Base-by-base conservation (phyloP, 2,797 vertebrate species). In the Pipistrellus kuhlii region DNA sequence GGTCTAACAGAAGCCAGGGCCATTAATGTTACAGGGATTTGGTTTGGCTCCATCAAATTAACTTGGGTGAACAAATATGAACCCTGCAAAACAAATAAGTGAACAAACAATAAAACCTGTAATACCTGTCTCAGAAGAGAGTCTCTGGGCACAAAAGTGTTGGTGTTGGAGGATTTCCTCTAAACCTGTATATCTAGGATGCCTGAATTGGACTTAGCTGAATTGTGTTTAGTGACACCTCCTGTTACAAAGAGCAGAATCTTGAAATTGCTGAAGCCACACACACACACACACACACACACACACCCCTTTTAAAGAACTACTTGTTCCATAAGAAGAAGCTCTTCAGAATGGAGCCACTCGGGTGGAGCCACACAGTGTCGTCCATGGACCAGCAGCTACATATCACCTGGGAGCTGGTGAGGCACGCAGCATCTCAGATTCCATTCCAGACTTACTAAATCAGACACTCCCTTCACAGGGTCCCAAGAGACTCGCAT, bases 301-400 rank as follows among this genome's bases (percentile, higher is more conserved):
- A n/a, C n/a, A n/a, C n/a, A n/a, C n/a, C 10, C 7, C 21, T 6
- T 78, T 44, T 5, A 46, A 75, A 85, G 86, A 69, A 59, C 46
- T 32, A 3, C 21, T 55, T 48, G 18, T 38, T 81, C 15, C 3
- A 0, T 21, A 32, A 32, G 55, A 46, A 44, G 14, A 27, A 85
- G 15, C 4, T 30, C 21, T 77, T 72, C 4, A 13, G 35, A 62
- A 27, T 30, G 59, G 12, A 14, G 14, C 5, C 3, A 27, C 27
- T 53, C 69, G 2, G 23, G 23, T 0, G 17, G 30, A 6, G 2
- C n/a, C 17, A 11, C 0, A 6, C 5, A 18, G 8, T 38, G 35
- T n/a, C 32, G 17, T 64, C 14, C 64, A 38, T 9, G 18, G 32
- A 32, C 35, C 18, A 21, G 6, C 10, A 38, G 8, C 20, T 7